Conservation (phyloP, 1,140 invertebrate species). For the Spodoptera litura region DNA sequence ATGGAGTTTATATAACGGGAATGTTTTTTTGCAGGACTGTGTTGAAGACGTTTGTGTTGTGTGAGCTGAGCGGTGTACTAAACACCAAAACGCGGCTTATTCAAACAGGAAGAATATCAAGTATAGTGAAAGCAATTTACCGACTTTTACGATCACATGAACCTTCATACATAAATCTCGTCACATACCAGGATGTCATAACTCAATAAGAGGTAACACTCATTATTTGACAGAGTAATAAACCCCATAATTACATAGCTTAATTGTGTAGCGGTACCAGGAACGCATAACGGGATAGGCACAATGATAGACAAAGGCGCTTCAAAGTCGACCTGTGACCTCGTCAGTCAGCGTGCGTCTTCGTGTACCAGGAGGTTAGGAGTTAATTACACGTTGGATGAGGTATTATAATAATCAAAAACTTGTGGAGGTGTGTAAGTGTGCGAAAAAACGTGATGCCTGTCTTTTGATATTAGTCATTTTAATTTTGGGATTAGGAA, state of each 20-base stretch:
- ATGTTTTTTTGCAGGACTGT: too few relatives aligned
- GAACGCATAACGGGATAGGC: slow-evolving; percentile 51
- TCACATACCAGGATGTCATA: slow-evolving; percentile 29
- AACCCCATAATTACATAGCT: slow-evolving; percentile 56
- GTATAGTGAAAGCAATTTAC: background rate
- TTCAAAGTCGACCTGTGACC: slow-evolving; percentile 56
- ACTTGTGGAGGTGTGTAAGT: slow-evolving; percentile 12
- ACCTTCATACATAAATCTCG: background rate
- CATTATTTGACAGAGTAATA: slow-evolving; percentile 45
- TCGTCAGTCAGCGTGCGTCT: slow-evolving; percentile 51
- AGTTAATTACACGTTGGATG: slow-evolving; percentile 40
- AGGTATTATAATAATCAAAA: background rate
- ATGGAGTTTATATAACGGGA: background rate
- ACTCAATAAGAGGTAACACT: slow-evolving; percentile 37
- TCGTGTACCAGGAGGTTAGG: slow-evolving; percentile 48
- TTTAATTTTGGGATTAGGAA: background rate
- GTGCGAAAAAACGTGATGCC: slow-evolving; percentile 2
- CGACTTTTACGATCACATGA: background rate
- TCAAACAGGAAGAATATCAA: background rate
- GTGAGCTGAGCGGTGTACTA: too few relatives aligned
- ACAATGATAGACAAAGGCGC: slow-evolving; percentile 59
- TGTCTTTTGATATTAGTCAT: slow-evolving; percentile 23
- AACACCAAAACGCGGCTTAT: background rate
- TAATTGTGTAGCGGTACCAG: slow-evolving; percentile 62
- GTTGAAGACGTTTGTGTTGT: too few relatives aligned